Base-by-base conservation (phyloP, 1,140 invertebrate species). In the Acyrthosiphon pisum region DNA sequence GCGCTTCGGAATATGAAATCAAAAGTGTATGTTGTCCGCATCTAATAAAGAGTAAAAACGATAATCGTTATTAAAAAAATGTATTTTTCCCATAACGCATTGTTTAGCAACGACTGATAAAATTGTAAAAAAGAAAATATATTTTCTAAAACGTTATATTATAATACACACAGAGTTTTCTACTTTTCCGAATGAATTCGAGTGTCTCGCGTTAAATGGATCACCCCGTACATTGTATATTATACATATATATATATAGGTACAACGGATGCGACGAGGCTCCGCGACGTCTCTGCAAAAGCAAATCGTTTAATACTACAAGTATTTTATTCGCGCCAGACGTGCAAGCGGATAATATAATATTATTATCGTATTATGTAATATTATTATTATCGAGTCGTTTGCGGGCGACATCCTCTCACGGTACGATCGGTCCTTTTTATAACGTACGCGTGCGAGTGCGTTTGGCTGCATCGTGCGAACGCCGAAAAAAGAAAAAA, bases 251-350 rank as follows among this genome's bases (percentile, higher is more conserved):
- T 41, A 41, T 41, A 41, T 41, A 41, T 41, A 41, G 41, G 41
- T 6, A 11, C 46, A 20, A 20, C 86, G 86, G 35, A 6, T 20
- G 20, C 20, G 2, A 23, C 50, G 50, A 56, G 9, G n/a, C 9
- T 56, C 18, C 23, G 11, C 46, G 68, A 26, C 90, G 90, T 83
- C 50, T 44, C 23, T 20, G 37, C 76, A 92, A 86, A 86, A 93
- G 81, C 56, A 86, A 93, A 93, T 93, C 91, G 91, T 93, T 93
- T 93, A 93, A 93, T 93, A 86, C 91, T 86, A 84, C 76, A 93
- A 26, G 81, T 44, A 6, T 46, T 91, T 48, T 83, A 48, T 81
- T 50, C 14, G 35, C 41, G 37, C 30, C 60, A 76, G 60, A 41
- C 53, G 48, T 26, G 35, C n/a, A 23, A 26, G n/a, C 48, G 87